Evolutionary conservation across 23 tunicate species (phyloP).

Genomic region (Botrylloides violaceus): DNA sequence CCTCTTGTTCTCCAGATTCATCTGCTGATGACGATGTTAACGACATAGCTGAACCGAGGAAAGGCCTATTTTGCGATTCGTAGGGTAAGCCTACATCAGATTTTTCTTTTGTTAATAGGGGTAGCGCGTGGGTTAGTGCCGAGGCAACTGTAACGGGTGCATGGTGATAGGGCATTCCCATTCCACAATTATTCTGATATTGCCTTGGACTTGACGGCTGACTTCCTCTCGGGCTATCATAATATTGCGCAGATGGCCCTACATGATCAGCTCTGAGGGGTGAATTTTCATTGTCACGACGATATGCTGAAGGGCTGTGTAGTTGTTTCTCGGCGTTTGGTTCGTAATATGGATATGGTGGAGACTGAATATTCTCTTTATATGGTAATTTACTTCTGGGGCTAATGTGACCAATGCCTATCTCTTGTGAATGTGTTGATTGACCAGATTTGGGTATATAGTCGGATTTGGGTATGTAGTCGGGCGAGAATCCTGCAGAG

Average conservation of each 20-base stretch:
- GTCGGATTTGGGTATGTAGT: constrained; percentile 1
- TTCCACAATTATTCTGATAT: not conserved
- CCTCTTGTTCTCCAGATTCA: not conserved
- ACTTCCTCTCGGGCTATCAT: not conserved
- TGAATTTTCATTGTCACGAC: not conserved
- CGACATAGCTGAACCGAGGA: constrained; percentile 16
- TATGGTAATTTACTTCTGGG: constrained; percentile 1
- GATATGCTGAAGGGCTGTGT: constrained; percentile 15
- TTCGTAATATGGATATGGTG: constrained; percentile 19
- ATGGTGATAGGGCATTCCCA: constrained; percentile 20
- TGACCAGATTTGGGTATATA: not conserved
- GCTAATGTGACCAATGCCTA: not conserved
- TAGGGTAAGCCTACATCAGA: not conserved
- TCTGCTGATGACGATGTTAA: constrained; percentile 7
- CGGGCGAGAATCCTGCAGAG: not conserved
- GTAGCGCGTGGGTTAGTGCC: constrained; percentile 9
- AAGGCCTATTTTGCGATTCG: not conserved
- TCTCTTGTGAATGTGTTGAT: not conserved
- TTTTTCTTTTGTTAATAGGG: constrained; percentile 1
- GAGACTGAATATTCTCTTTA: not conserved
- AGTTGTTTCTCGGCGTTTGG: not conserved
- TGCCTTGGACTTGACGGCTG: constrained; percentile 14
- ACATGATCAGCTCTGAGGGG: not conserved
- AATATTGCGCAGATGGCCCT: not conserved
- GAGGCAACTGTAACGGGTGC: constrained; percentile 23